Evolutionary conservation across 2,888 invertebrate genomes (phyloP), one percentile per base, ranked within the genome.

Genomic region (Aelia acuminata): DNA sequence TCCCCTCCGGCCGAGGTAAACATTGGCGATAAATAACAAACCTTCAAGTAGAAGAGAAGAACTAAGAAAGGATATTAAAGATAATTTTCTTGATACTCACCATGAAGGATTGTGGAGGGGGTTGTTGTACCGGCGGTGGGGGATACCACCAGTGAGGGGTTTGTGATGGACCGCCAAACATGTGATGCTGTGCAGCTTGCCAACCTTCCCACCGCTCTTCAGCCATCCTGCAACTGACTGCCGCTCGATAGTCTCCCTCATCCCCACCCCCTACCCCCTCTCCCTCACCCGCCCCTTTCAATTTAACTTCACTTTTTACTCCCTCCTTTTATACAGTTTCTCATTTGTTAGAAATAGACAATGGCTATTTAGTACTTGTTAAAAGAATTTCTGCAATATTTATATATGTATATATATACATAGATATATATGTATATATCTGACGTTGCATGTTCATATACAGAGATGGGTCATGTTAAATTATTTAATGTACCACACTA

Each of bases 201-300:
- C 87, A 84, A 84, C 88, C 88, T 86, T 87, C 80, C 84, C 88
- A 87, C 75, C 87, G 70, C 88, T 89, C 87, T 50, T 89, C 87
- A 5, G 89, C 80, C 84, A 87, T 87, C 47, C 35, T 75, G 84
- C 43, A 53, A 89, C 89, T 88, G 87, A 50, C 87, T 84, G 70
- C 87, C 89, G 89, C 85, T 89, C 89, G 88, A 89, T 89, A 89
- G 39, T 49, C 87, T 84, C 63, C 53, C 43, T 75, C 89, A 50
- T 75, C 63, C 85, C 80, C 85, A 84, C n/a, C 84, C 49, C 47
- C 63, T 47, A 15, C 0, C 10, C 26, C 85, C 43, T 53, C 50
- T 57, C 85, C 49, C 22, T 57, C 15, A 35, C 26, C 85, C 85
- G 35, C 31, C 43, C 49, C 57, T 85, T 50, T 85, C 57, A 85